phyloP scores from a whole-genome alignment of 1,140 invertebrate species.

The Orius insidiosus region DNA sequence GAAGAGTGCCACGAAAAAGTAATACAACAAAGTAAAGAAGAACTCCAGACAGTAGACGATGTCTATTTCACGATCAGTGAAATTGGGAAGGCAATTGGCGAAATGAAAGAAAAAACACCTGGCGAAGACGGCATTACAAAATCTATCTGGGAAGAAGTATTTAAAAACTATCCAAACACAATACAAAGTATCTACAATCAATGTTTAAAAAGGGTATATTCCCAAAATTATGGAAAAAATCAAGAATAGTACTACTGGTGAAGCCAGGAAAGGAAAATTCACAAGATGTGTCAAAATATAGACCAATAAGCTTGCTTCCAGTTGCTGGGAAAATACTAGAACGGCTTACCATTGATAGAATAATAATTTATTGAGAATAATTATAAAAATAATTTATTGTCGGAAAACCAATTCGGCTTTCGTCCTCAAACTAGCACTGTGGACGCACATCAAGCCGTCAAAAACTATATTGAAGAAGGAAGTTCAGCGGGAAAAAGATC shows the following conservation, averaged over 20 bases:
- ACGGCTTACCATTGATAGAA: constrained; percentile 4
- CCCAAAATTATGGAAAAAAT: constrained; percentile 6
- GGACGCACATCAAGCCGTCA: no score
- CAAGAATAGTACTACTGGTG: not conserved
- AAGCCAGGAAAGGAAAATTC: not conserved
- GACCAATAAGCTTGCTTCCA: constrained; percentile 6
- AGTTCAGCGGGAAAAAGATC: no score
- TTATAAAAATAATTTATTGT: not conserved
- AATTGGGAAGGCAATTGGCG: not conserved
- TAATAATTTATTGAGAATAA: not conserved
- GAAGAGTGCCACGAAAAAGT: not conserved
- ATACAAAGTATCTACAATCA: not conserved
- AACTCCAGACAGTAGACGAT: not conserved
- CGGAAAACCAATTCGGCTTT: constrained; percentile 4
- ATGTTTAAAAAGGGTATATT: not conserved
- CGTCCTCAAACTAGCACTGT: constrained; percentile 2
- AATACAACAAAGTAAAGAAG: not conserved
- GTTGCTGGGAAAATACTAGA: constrained; percentile 1
- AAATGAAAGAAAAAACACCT: not conserved
- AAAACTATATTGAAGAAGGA: no score
- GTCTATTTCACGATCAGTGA: not conserved
- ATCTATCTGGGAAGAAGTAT: not conserved
- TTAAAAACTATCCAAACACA: not conserved
- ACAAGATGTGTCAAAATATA: not conserved
- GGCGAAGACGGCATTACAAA: constrained; percentile 1